Conservation (phyloP, 2,888 invertebrate genomes). For the Mechanitis messenoides region DNA sequence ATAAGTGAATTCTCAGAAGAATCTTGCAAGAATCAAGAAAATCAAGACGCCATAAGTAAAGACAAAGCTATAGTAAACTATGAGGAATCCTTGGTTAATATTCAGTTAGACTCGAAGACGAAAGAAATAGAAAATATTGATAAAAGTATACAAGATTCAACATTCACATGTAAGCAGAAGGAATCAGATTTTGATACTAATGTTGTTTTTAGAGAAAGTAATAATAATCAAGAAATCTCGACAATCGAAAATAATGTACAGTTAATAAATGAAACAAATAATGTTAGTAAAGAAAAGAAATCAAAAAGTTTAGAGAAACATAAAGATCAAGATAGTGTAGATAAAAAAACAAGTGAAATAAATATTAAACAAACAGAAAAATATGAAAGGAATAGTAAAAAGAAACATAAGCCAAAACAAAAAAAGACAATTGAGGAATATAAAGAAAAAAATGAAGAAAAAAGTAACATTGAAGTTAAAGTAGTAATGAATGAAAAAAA, state of each 20-base stretch:
- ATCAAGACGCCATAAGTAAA: too few species aligned
- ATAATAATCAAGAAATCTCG: background rate
- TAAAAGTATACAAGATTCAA: background rate
- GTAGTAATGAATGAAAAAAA: slow-evolving; percentile 19
- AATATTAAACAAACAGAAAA: too few species aligned
- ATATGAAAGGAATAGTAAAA: slow-evolving; percentile 3
- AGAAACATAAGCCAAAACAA: slow-evolving; percentile 16
- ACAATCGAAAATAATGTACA: slow-evolving; percentile 23
- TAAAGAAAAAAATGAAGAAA: slow-evolving; percentile 18
- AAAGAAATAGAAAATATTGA: slow-evolving; percentile 12
- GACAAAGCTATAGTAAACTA: too few species aligned
- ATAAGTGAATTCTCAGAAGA: too few species aligned
- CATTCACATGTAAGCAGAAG: too few species aligned
- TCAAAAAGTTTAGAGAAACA: slow-evolving; percentile 5
- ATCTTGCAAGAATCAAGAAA: too few species aligned
- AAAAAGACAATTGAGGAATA: slow-evolving; percentile 7
- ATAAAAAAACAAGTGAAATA: slow-evolving; percentile 14
- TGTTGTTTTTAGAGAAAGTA: background rate
- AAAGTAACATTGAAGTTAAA: slow-evolving; percentile 24
- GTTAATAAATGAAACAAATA: background rate
- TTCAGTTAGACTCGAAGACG: too few species aligned
- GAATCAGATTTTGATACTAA: too few species aligned
- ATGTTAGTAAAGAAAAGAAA: slow-evolving; percentile 1
- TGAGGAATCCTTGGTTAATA: too few species aligned
- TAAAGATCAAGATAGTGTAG: slow-evolving; percentile 24